Percentiles rank a stretch among this genome's conserved stretches.
These are phyloP conservation scores for Gonioctena quinquepunctata DNA, from an alignment of 1,140 invertebrate genomes.

Conservation along the genomic window DNA sequence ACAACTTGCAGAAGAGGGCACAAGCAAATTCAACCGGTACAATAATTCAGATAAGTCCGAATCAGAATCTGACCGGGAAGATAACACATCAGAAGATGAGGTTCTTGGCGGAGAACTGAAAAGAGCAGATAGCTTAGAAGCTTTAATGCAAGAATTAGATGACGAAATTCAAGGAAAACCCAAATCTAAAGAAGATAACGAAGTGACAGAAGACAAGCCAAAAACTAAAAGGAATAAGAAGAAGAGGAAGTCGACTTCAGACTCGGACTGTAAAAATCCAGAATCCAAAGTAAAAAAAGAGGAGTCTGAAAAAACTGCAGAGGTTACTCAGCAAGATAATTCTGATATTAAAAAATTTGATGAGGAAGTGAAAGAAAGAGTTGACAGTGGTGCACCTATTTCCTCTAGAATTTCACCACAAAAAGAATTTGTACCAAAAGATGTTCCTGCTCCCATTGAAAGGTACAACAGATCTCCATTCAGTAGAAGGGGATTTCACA, in stretches of 20 bases:
- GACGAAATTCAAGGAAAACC: conserved; percentile 49
- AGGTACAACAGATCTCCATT: neutral
- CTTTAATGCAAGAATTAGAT: conserved; percentile 53
- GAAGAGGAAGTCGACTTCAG: conserved; percentile 9
- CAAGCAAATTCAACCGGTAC: conserved; percentile 53
- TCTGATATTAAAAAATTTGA: neutral
- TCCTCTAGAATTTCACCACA: neutral
- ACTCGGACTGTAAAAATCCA: neutral
- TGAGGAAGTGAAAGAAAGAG: neutral
- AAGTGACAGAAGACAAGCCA: conserved; percentile 24
- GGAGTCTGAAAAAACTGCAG: neutral
- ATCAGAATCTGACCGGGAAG: conserved; percentile 46
- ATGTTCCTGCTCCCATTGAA: neutral
- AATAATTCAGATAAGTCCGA: conserved; percentile 50
- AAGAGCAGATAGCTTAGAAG: conserved; percentile 48
- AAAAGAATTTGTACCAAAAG: neutral
- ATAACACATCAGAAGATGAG: conserved; percentile 22
- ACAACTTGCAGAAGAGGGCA: conserved; percentile 24
- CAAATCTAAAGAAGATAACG: conserved; percentile 33
- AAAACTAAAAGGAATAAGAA: conserved; percentile 30
- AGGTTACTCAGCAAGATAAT: neutral
- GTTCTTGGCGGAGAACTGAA: conserved; percentile 31
- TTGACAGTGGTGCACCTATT: neutral
- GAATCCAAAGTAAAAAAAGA: neutral
- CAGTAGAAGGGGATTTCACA: neutral